Percentiles rank a stretch among this genome's conserved stretches.
Conservation (phyloP, 2,888 invertebrate genomes). For the Sericinus montela region DNA sequence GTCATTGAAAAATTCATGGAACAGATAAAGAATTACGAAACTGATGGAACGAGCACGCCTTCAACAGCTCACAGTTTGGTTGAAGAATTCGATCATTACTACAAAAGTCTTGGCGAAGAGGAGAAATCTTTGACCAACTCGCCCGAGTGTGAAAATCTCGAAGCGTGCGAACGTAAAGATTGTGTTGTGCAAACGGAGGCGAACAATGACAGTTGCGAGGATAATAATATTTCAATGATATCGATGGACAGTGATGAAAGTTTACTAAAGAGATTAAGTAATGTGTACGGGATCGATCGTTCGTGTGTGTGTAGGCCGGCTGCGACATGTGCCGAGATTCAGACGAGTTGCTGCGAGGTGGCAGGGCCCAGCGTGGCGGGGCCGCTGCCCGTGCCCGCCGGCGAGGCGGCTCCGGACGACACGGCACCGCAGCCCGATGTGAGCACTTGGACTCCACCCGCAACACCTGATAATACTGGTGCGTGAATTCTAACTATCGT, state of each 20-base stretch:
- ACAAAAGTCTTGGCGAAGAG: constrained; percentile 46
- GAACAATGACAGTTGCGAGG: constrained; percentile 11
- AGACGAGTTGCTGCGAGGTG: constrained; percentile 17
- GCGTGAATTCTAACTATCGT: no score
- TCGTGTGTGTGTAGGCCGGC: constrained; percentile 24
- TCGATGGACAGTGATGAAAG: constrained; percentile 24
- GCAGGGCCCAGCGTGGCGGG: constrained; percentile 34
- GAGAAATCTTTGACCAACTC: constrained; percentile 31
- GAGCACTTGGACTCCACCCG: constrained; percentile 26
- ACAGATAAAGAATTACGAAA: constrained; percentile 48
- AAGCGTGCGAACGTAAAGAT: neutral
- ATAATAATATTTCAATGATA: constrained; percentile 16
- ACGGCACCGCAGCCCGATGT: constrained; percentile 26
- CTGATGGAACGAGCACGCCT: constrained; percentile 46
- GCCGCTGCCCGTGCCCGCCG: constrained; percentile 57
- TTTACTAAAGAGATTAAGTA: constrained; percentile 20
- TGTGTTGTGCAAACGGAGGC: neutral
- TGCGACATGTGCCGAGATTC: constrained; percentile 21
- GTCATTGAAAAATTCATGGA: constrained; percentile 52
- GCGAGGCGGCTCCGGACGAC: constrained; percentile 40
- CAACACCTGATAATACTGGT: neutral
- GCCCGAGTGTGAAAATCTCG: constrained; percentile 13
- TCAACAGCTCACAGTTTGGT: constrained; percentile 69
- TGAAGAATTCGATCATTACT: constrained; percentile 66
- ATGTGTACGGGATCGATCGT: constrained; percentile 18